Evolutionary conservation across 2,113 vertebrate species (phyloP), one percentile per base, ranked within the genome.

Genomic region (Hemichromis elongatus): DNA sequence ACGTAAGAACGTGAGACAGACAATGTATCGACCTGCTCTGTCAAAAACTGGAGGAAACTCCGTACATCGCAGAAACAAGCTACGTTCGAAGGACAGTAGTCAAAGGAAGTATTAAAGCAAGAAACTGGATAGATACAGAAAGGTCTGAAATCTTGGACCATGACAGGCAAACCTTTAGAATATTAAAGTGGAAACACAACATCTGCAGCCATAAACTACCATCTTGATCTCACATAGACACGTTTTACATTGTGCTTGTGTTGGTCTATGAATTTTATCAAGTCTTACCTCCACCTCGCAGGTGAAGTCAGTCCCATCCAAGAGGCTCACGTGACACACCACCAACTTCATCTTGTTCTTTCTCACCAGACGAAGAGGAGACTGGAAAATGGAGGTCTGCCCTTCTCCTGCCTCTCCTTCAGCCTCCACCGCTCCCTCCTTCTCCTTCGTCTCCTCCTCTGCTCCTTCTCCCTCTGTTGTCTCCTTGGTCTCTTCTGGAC

Each of bases 281-380:
- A 47, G 55, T 28, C 89, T 91, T 88, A 99, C 99, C 98, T 99
- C 98, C 79, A 99, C 89, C 80, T 98, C 97, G 85, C 97, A 99
- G 93, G 84, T 94, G 92, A 97, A 99, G 90, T 98, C 97, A 0
- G 92, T 97, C 82, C 97, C 98, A 45, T 99, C 99, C 77, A 99
- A 95, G 54, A 99, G 96, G 66, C 92, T 91, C 82, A 99, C 97
- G 73, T 97, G 97, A 94, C 98, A 99, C 81, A 95, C 96, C 75
- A 97, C 96, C 81, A 97, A 96, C 95, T 99, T 99, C 92, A 97
- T 96, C 96, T 94, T 95, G 77, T 52, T 80, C 87, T 97, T 99
- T 96, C 97, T 98, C 87, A 96, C 92, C 85, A 97, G 89, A 89
- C 97, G 98, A 66, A 96, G 96, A 56, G 95, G 93, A 55, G 95